Base-by-base conservation (phyloP, 2,888 invertebrate species). In the Falcaria lacertinaria region DNA sequence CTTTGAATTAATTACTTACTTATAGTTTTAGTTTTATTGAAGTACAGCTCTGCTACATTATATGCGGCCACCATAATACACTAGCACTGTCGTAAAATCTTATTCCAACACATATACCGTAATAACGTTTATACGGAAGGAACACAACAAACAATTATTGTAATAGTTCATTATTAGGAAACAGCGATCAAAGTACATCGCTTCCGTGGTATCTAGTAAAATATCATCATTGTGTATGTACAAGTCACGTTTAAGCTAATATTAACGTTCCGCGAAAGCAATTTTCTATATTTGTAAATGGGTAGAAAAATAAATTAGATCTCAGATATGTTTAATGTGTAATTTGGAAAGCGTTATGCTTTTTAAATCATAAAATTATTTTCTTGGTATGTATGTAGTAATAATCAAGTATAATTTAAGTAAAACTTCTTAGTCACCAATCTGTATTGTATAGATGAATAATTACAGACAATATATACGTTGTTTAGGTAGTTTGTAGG, bases 401-500 rank as follows among this genome's bases (percentile, higher is more conserved):
- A 37, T 34, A 41, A 37, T 32, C 8, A 17, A 37, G 14, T 42
- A 37, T 41, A 32, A 14, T 41, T 3, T 19, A 19, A 19, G 19
- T 19, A 6, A 19, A 19, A 4, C 76, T 77, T 72, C 70, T 74
- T 77, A 76, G 77, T 76, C 74, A 76, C 77, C 55, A 63, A 75
- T 68, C 69, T 69, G 74, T 74, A 74, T 52, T 82, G 79, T 84
- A 84, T 81, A 85, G 78, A 70, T 49, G 56, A 70, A 74, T 75
- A 73, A 75, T 74, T 80, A 78, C 79, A 76, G 88, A 87, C 87
- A 88, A 87, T 87, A 86, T 84, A 76, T 80, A 75, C 63, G 79
- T 83, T 87, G 87, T 86, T 87, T 86, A 87, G 84, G 85, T 88
- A 87, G 87, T 86, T 74, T 60, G 85, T 89, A 87, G 87, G 78